Evolutionary conservation across 2,888 invertebrate genomes (phyloP).

Genomic region (Corbicula japonica): DNA sequence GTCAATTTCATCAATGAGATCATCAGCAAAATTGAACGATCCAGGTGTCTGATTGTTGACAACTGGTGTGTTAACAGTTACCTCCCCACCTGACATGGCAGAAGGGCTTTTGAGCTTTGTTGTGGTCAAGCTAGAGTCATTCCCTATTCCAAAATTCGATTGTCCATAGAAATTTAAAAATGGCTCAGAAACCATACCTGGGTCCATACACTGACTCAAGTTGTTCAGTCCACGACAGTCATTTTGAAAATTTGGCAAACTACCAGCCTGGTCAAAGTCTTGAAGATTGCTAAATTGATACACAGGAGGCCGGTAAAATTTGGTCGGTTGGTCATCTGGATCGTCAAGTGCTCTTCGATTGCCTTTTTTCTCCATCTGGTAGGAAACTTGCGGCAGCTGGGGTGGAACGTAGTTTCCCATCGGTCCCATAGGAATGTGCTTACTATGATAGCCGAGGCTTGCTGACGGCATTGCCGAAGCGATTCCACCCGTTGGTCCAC

Average conservation of each 20-base stretch:
- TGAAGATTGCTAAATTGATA: not conserved
- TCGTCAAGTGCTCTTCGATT: constrained; percentile 19
- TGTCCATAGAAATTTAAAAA: too few relatives aligned
- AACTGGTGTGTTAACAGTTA: constrained; percentile 47
- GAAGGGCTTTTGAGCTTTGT: constrained; percentile 20
- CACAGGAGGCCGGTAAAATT: constrained; percentile 26
- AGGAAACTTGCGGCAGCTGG: constrained; percentile 1
- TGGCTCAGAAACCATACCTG: too few relatives aligned
- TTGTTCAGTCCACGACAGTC: constrained; percentile 17
- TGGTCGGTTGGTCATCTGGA: constrained; percentile 17
- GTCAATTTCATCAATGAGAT: constrained; percentile 15
- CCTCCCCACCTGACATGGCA: constrained; percentile 42
- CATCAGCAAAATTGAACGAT: constrained; percentile 27
- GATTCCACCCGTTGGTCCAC: constrained; percentile 42
- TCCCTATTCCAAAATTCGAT: constrained; percentile 12
- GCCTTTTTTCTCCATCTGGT: constrained; percentile 5
- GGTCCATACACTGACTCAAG: constrained; percentile 13
- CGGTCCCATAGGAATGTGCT: constrained; percentile 34
- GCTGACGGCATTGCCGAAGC: not conserved
- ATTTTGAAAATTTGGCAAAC: constrained; percentile 6
- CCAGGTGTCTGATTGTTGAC: not conserved
- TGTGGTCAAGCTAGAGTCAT: constrained; percentile 5
- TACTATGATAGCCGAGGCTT: constrained; percentile 4
- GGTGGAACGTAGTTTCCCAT: constrained; percentile 41
- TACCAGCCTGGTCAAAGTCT: constrained; percentile 2